phyloP scores from a whole-genome alignment of 1,140 invertebrate genomes.

The Papilio aristodemus region DNA sequence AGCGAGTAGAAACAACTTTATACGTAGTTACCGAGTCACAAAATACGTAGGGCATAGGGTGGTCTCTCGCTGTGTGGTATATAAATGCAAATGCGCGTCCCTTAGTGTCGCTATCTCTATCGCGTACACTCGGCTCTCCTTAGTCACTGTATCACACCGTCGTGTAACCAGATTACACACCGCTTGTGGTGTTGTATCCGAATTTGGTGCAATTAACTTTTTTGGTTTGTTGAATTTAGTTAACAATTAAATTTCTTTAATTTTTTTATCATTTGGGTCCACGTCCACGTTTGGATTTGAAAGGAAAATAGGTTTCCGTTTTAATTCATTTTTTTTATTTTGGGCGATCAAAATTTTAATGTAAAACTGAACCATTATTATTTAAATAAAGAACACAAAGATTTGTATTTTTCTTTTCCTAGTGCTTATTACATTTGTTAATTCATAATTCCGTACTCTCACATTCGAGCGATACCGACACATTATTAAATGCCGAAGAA shows the following conservation, averaged over 20 bases:
- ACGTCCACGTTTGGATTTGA: not conserved
- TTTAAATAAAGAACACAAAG: too few relatives aligned
- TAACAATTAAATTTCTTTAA: not conserved
- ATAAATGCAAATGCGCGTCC: conserved; percentile 57
- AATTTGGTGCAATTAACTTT: conserved; percentile 11
- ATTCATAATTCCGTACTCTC: too few relatives aligned
- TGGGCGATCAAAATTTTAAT: not conserved
- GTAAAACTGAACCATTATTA: too few relatives aligned
- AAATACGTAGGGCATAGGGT: conserved; percentile 39
- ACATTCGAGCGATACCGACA: too few relatives aligned
- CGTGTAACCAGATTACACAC: conserved; percentile 37
- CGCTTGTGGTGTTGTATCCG: conserved; percentile 30
- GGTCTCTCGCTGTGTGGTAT: conserved; percentile 63
- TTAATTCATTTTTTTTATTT: not conserved
- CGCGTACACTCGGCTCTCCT: conserved; percentile 45
- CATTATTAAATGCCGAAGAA: too few relatives aligned
- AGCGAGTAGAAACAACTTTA: not conserved
- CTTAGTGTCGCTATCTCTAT: conserved; percentile 60
- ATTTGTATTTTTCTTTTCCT: too few relatives aligned
- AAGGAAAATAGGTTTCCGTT: not conserved
- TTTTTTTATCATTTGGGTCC: not conserved
- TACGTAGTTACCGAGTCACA: conserved; percentile 13
- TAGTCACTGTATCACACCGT: conserved; percentile 50
- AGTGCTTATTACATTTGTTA: too few relatives aligned
- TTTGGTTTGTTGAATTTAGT: not conserved